Base-by-base conservation (phyloP, 1,140 invertebrate genomes). In the Sminthurinus signatus region DNA sequence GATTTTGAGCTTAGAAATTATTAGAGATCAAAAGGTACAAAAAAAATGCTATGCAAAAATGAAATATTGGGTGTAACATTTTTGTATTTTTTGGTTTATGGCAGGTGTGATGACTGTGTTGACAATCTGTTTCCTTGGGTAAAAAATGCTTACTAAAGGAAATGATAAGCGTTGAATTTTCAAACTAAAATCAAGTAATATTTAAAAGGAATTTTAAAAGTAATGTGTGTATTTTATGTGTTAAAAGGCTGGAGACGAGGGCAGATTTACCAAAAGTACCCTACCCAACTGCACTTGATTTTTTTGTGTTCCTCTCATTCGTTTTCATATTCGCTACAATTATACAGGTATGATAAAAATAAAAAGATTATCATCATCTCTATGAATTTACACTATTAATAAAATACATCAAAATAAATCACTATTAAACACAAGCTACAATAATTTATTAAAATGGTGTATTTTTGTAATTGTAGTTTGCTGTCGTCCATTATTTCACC, bases 251-350 rank as follows among this genome's bases (percentile, higher is more conserved):
- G 63, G 90, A 93, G 76, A 88, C 87, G 0, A 81, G 90, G 54
- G 89, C 86, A 15, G 88, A 92, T 78, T 77, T 93, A 50, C 89
- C 90, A 2, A 89, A 90, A 80, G 90, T 93, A 31, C 83, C 88
- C 36, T 92, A 92, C 77, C 87, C 87, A 1, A 93, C 90, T 10
- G 90, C 90, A 2, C 78, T 93, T 52, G 90, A 93, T 74, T 88
- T 89, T 67, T 93, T 91, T 75, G 87, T 93, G 0, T 90, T 88
- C 74, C 81, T 92, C 23, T 90, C 88, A 15, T 93, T 92, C 73
- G 84, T 83, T 1, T 93, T 91, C 75, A 89, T 93, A 55, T 89
- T 92, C 71, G 89, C 89, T 2, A 91, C 89, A 1, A 91, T 93
- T 57, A 84, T 89, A 61, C 87, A 88, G 77, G 82, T 83, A 73